These are phyloP conservation scores for Nyctibius bracteatus DNA, from an alignment of 2,113 vertebrate genomes.

Conservation along the genomic window DNA sequence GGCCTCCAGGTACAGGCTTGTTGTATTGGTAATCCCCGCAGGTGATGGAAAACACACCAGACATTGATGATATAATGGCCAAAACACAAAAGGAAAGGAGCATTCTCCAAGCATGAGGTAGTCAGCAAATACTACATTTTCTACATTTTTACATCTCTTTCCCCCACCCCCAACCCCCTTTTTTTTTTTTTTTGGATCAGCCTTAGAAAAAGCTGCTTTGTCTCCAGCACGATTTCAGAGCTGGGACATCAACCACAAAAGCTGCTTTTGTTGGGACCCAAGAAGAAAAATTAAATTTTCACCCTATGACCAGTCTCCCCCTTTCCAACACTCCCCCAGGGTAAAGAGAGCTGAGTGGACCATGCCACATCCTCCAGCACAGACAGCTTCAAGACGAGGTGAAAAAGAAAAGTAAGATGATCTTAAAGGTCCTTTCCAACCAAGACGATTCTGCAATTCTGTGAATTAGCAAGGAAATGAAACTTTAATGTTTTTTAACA, in stretches of 20 bases:
- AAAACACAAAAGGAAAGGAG: not conserved
- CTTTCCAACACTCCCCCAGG: not conserved
- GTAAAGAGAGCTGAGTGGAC: not conserved
- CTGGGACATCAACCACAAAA: not conserved
- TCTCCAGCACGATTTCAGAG: not conserved
- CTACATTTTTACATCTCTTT: not conserved
- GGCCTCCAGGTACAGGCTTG: conserved; percentile 20
- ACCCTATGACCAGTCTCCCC: not conserved
- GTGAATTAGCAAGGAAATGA: not conserved
- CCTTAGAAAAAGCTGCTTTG: not conserved
- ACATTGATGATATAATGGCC: not conserved
- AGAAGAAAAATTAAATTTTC: not conserved
- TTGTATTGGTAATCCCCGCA: not conserved
- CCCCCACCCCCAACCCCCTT: too few species aligned
- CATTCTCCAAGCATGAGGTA: not conserved
- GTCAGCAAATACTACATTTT: not conserved
- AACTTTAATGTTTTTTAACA: not conserved
- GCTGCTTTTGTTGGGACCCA: not conserved
- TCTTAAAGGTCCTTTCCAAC: too few species aligned
- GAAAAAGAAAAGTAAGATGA: too few species aligned
- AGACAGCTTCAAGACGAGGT: not conserved
- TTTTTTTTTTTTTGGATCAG: not conserved
- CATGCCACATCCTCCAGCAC: not conserved
- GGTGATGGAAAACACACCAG: not conserved
- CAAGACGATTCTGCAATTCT: too few species aligned